These are phyloP conservation scores for Lycocorax pyrrhopterus DNA, from an alignment of 2,113 vertebrate species.

Conservation along the genomic window DNA sequence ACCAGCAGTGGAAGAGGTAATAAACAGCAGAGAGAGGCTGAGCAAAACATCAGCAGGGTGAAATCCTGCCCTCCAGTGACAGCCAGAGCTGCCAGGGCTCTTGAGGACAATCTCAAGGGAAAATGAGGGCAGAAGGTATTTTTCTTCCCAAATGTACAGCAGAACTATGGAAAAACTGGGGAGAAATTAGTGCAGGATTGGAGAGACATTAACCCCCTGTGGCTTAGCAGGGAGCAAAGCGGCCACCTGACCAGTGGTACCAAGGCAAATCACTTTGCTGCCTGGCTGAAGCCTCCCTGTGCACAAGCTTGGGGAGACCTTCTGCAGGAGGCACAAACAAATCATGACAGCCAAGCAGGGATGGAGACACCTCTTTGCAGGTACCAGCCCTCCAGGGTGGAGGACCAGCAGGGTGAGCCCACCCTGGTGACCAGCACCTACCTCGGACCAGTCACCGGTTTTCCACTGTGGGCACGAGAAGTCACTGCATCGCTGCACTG, in stretches of 20 bases:
- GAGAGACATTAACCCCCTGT: background rate
- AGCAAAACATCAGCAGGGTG: background rate
- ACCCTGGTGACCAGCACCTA: constrained; percentile 49
- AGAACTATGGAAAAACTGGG: background rate
- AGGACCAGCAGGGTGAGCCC: background rate
- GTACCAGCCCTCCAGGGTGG: background rate
- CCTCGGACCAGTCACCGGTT: constrained; percentile 94
- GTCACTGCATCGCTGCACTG: constrained; percentile 86
- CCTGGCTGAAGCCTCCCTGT: background rate
- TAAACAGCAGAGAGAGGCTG: background rate
- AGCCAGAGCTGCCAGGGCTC: background rate
- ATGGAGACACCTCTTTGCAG: background rate
- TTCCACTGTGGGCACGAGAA: constrained; percentile 92
- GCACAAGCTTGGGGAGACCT: background rate
- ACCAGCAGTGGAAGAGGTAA: background rate
- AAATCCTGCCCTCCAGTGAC: constrained; percentile 19
- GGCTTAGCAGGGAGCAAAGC: background rate
- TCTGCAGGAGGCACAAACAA: background rate
- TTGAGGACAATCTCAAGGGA: background rate
- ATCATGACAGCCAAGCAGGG: background rate
- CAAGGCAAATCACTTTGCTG: background rate
- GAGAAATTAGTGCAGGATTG: background rate
- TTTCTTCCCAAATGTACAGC: background rate
- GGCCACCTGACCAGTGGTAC: background rate
- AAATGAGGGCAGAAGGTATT: background rate